A percentile compares a stretch with the other conserved stretches of the same genome.
phyloP scores from a whole-genome alignment of 2,888 invertebrate species.

The Heteromurus nitidus region DNA sequence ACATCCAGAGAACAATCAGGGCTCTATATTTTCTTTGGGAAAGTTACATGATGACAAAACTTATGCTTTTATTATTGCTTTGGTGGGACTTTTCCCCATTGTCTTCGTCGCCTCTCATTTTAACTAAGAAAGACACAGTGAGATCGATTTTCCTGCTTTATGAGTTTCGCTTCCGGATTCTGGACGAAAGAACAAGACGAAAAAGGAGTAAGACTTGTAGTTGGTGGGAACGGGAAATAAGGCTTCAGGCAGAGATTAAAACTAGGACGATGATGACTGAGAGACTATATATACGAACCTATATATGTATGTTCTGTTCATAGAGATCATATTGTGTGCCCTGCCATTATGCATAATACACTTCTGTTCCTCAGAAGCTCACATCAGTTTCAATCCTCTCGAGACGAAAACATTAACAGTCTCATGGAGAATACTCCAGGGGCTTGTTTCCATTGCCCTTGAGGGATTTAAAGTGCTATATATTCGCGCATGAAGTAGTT shows the following conservation, averaged over 20 bases:
- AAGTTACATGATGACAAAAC: slow-evolving; percentile 5
- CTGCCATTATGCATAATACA: slow-evolving; percentile 3
- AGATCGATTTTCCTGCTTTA: slow-evolving; percentile 22
- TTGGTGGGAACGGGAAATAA: slow-evolving; percentile 9
- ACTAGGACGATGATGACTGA: background rate
- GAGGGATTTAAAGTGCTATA: slow-evolving; percentile 1
- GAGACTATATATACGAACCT: background rate
- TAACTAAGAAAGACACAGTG: background rate
- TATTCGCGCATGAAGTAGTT: too few relatives aligned
- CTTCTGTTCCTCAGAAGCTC: slow-evolving; percentile 5
- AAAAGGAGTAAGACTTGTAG: background rate
- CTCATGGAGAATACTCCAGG: slow-evolving; percentile 3
- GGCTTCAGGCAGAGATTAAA: slow-evolving; percentile 12
- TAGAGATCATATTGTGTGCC: too few relatives aligned
- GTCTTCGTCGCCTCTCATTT: background rate
- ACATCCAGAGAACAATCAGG: background rate
- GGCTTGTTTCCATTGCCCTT: slow-evolving; percentile 15
- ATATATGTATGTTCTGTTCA: background rate
- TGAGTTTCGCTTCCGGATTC: slow-evolving; percentile 19
- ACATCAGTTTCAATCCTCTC: slow-evolving; percentile 16
- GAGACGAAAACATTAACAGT: slow-evolving; percentile 18
- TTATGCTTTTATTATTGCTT: background rate
- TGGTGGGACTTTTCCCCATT: background rate
- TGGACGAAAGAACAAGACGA: slow-evolving; percentile 3
- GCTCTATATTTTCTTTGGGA: background rate